Conservation (phyloP, 2,797 vertebrate genomes). For the Sebastes hopkinsi region DNA sequence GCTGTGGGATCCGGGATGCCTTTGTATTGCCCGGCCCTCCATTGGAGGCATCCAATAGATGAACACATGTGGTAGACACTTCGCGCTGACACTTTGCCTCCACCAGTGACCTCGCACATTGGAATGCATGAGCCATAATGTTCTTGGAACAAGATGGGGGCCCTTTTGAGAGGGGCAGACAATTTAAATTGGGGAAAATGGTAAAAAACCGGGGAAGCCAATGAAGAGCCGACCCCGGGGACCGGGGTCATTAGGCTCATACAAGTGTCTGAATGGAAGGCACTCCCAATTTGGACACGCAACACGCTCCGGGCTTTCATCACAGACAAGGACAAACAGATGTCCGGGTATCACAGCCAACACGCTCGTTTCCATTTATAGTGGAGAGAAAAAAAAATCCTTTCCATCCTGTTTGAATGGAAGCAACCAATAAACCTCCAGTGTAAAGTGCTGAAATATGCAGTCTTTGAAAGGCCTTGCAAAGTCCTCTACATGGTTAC, state of each 20-base stretch:
- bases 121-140: slow-evolving; percentile 73
- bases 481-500: slow-evolving; percentile 20
- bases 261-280: slow-evolving; percentile 73
- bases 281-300: slow-evolving; percentile 72
- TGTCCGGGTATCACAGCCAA: slow-evolving; percentile 78
- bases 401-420: slow-evolving; percentile 59
- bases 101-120: slow-evolving; percentile 62
- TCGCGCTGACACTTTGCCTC: slow-evolving; percentile 54
- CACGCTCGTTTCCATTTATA: slow-evolving; percentile 65
- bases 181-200: slow-evolving; percentile 69
- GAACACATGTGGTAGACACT: slow-evolving; percentile 65
- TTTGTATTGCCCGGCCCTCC: slow-evolving; percentile 60
- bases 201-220: slow-evolving; percentile 53
- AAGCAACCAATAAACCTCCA: slow-evolving; percentile 53
- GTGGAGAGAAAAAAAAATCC: slow-evolving; percentile 41
- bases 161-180: slow-evolving; percentile 55
- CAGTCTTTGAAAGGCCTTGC: slow-evolving; percentile 33
- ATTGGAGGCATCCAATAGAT: slow-evolving; percentile 60
- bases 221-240: slow-evolving; percentile 60
- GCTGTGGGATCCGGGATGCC: slow-evolving; percentile 50
- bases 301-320: slow-evolving; percentile 73
- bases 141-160: slow-evolving; percentile 50
- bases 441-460: slow-evolving; percentile 44
- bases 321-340: slow-evolving; percentile 81
- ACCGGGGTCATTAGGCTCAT: slow-evolving; percentile 75